These are phyloP conservation scores for Otocyon megalotis DNA, from an alignment of 2,113 vertebrate species.

Conservation along the genomic window DNA sequence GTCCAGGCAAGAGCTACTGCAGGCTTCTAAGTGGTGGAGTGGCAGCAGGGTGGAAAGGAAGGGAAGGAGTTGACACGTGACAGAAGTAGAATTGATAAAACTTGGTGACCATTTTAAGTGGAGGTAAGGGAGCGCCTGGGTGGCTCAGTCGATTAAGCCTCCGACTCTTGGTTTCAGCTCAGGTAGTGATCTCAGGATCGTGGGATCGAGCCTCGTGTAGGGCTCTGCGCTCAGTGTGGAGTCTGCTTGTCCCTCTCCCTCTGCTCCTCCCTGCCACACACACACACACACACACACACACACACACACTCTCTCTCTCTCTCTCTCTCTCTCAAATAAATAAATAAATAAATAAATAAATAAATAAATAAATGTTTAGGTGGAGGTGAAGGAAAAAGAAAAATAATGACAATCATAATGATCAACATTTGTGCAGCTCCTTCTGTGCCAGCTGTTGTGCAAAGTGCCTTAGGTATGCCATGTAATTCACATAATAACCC, in stretches of 20 bases:
- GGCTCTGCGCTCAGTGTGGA: not conserved
- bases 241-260: not conserved
- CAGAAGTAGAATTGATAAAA: not conserved
- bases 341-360: not conserved
- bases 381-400: conserved; percentile 24
- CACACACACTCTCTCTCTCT: not conserved
- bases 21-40: not conserved
- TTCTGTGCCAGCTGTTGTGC: not conserved
- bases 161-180: not conserved
- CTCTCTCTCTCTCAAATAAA: not conserved
- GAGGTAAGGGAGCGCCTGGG: not conserved
- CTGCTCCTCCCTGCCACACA: not conserved
- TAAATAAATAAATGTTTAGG: not conserved
- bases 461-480: not conserved
- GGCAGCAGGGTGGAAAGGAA: not conserved
- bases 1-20: conserved; percentile 11
- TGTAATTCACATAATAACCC: not conserved
- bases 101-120: not conserved
- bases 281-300: too few species aligned
- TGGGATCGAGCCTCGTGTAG: not conserved
- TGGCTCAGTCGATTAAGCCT: not conserved
- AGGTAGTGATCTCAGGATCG: not conserved
- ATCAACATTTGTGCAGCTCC: not conserved
- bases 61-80: not conserved
- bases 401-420: not conserved